phyloP scores from a whole-genome alignment of 2,797 vertebrate genomes.

The Acanthurus tractus region DNA sequence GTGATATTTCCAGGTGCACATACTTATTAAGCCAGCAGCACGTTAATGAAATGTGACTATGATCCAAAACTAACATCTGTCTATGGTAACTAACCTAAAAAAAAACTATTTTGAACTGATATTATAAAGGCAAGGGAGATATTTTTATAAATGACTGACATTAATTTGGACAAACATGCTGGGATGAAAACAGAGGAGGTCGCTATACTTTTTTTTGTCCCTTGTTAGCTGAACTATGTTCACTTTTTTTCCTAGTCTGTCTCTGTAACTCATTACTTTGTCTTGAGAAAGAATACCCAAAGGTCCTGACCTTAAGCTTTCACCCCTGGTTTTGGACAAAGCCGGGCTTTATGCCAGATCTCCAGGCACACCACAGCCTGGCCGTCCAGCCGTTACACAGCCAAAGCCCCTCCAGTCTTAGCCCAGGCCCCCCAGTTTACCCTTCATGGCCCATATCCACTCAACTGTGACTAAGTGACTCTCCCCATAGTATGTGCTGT shows the following conservation, averaged over 20 bases:
- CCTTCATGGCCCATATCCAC: slow-evolving; percentile 69
- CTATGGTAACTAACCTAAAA: background rate
- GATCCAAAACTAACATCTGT: slow-evolving; percentile 1
- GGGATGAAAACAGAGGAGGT: slow-evolving; percentile 17
- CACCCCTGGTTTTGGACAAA: slow-evolving; percentile 65
- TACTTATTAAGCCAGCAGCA: slow-evolving; percentile 18
- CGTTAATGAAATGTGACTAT: slow-evolving; percentile 26
- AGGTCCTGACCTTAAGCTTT: slow-evolving; percentile 59
- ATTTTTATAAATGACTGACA: background rate
- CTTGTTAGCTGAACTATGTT: slow-evolving; percentile 35
- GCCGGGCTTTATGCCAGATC: slow-evolving; percentile 70
- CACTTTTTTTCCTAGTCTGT: background rate
- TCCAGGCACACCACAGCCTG: slow-evolving; percentile 55
- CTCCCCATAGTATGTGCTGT: slow-evolving; percentile 69
- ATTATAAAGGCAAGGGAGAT: background rate
- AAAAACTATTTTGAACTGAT: background rate
- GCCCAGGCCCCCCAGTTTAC: slow-evolving; percentile 63
- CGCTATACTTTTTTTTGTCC: slow-evolving; percentile 2
- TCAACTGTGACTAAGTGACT: slow-evolving; percentile 83
- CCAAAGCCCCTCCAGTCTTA: slow-evolving; percentile 62
- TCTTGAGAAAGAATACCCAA: slow-evolving; percentile 58
- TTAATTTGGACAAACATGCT: slow-evolving; percentile 5
- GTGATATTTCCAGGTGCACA: slow-evolving; percentile 33
- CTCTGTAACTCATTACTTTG: slow-evolving; percentile 62
- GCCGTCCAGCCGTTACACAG: slow-evolving; percentile 43